Base-by-base conservation (phyloP, 2,797 vertebrate genomes). In the Sebastes minor region DNA sequence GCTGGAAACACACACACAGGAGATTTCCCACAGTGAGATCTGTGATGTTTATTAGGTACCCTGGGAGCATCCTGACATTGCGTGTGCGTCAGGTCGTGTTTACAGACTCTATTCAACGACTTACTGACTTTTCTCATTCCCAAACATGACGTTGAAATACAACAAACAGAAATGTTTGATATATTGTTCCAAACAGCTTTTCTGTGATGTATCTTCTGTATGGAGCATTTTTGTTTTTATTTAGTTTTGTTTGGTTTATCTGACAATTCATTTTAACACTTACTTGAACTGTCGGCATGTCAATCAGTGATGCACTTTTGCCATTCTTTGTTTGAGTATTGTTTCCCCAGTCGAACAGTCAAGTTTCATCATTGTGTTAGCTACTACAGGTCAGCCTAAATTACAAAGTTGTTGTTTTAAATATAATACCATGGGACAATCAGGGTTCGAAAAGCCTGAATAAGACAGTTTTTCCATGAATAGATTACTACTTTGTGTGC, bases 31-130 rank as follows among this genome's bases (percentile, higher is more conserved):
- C 56, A 28, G 25, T 16, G 25, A 59, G 57, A 30, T 60, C 16
- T 60, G 27, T 60, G 16, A 60, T 60, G 57, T 60, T 30, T 12
- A 55, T 55, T 2, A 73, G 62, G 55, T 56, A 76, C 63, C 78
- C 73, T 73, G 77, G 75, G 78, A 89, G 65, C 32, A 20, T 27
- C 14, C 56, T 2, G 13, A 27, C 25, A 14, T 14, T 60, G 57
- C 5, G 16, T 61, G 28, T 49, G 14, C 0, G 38, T 6, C 38
- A 42, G 38, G 38, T 42, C 38, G 46, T 49, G 46, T 49, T 49
- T 49, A 49, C 46, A 49, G 46, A 49, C 42, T 49, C 42, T 49
- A 20, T 6, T 49, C 6, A 18, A 2, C 7, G 42, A 46, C 46
- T 49, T 49, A 52, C 49, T n/a, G 49, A 52, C 49, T 52, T n/a